Evolutionary conservation across 1,140 invertebrate genomes (phyloP).

Genomic region (Holcopasites calliopsidis): DNA sequence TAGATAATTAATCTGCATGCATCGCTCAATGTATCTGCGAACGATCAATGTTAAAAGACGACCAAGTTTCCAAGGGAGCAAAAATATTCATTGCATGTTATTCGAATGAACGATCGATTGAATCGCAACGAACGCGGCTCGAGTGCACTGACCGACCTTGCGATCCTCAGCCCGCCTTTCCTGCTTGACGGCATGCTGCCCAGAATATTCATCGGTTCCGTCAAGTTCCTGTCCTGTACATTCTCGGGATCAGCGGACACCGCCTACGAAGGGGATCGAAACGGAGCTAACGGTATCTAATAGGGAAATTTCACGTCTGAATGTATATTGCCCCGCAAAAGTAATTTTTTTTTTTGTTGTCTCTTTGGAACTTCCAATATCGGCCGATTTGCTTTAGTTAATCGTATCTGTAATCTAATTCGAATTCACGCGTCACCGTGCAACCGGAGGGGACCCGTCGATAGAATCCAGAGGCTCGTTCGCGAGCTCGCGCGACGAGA

Average conservation of each 20-base stretch:
- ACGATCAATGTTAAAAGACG: too few relatives aligned
- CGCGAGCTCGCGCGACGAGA: slow-evolving; percentile 20
- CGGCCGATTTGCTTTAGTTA: too few relatives aligned
- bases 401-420: neutral
- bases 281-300: neutral
- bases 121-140: slow-evolving; percentile 43
- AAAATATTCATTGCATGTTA: slow-evolving; percentile 5
- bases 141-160: slow-evolving; percentile 68
- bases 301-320: neutral
- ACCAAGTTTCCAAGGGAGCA: too few relatives aligned
- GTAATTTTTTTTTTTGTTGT: too few relatives aligned
- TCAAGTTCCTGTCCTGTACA: neutral
- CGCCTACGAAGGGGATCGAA: neutral
- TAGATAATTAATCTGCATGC: too few relatives aligned
- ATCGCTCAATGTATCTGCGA: too few relatives aligned
- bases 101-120: slow-evolving; percentile 44
- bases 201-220: slow-evolving; percentile 57
- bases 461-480: slow-evolving; percentile 44
- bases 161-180: slow-evolving; percentile 64
- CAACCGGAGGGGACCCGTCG: neutral
- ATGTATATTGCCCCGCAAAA: neutral
- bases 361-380: too few relatives aligned
- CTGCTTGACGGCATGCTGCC: slow-evolving; percentile 40
- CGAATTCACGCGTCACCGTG: neutral
- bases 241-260: neutral